Percentiles rank a stretch among this genome's conserved stretches.
Conservation (phyloP, 2,797 vertebrate genomes). For the Jordanella pulchra region DNA sequence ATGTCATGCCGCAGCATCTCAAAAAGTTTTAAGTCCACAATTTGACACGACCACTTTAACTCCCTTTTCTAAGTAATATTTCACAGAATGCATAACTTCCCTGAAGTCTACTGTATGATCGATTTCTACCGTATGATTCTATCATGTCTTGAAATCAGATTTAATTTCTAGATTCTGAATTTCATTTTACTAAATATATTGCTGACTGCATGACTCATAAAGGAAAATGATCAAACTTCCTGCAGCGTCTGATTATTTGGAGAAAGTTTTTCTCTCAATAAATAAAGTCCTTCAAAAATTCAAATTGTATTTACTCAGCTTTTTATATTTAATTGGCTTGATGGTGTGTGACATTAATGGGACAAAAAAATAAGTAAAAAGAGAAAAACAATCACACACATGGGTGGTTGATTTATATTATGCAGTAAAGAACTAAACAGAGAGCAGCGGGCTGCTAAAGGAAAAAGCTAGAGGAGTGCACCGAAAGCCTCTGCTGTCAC, state of each 20-base stretch:
- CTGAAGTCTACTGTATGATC: not conserved
- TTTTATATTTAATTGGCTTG: not conserved
- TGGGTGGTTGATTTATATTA: conserved; percentile 14
- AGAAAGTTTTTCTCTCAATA: not conserved
- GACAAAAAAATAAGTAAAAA: not conserved
- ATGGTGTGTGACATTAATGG: not conserved
- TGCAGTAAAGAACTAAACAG: conserved; percentile 39
- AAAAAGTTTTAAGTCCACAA: not conserved
- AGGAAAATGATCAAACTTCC: not conserved
- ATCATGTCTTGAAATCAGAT: not conserved
- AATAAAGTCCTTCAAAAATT: not conserved
- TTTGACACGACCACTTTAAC: not conserved
- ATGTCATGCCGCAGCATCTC: not conserved
- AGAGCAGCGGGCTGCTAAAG: conserved; percentile 44
- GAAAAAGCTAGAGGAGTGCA: conserved; percentile 48
- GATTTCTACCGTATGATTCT: not conserved
- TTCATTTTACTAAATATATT: too few species aligned
- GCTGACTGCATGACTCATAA: not conserved
- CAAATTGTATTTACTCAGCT: not conserved
- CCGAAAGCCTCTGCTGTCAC: conserved; percentile 73
- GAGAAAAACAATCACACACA: conserved; percentile 10
- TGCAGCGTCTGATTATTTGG: not conserved
- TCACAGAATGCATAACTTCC: not conserved
- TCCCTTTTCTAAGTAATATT: not conserved
- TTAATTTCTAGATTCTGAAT: not conserved